Evolutionary conservation across 2,888 invertebrate species (phyloP).

Genomic region (Cephus nigrinus): DNA sequence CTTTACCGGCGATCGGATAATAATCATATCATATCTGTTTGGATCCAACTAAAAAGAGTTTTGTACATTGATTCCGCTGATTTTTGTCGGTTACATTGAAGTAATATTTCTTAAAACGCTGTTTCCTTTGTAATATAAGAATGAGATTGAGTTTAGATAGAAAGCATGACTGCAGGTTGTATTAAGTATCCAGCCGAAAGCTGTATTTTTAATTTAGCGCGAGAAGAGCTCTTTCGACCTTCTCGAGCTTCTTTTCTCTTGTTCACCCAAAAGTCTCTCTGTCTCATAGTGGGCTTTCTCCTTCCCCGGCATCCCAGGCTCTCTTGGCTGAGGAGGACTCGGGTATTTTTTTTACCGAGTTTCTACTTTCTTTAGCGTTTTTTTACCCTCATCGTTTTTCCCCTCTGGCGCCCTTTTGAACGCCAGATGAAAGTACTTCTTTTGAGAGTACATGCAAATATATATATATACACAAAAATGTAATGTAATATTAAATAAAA

Average conservation of each 20-base stretch:
- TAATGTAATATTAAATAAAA: conserved; percentile 18
- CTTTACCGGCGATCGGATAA: too few species aligned
- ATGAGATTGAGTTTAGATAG: conserved; percentile 21
- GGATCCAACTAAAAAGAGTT: too few species aligned
- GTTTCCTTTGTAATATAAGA: conserved; percentile 19
- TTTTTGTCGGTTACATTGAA: background rate
- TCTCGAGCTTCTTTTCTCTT: conserved; percentile 3
- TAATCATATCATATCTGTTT: too few species aligned
- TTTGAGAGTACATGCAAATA: conserved; percentile 17
- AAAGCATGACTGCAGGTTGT: conserved; percentile 20
- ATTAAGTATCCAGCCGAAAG: conserved; percentile 25
- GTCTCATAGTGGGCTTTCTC: background rate
- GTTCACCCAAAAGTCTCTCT: background rate
- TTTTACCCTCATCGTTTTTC: conserved; percentile 14
- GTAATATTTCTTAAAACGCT: conserved; percentile 19
- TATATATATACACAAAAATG: background rate
- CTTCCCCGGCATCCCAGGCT: background rate
- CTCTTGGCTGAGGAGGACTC: background rate
- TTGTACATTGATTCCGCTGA: too few species aligned
- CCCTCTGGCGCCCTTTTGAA: conserved; percentile 14
- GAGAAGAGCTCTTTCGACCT: conserved; percentile 16
- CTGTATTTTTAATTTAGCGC: conserved; percentile 25
- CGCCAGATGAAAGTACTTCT: conserved; percentile 14
- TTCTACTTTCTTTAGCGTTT: conserved; percentile 16
- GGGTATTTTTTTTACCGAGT: background rate